phyloP scores from a whole-genome alignment of 2,113 vertebrate species.

The Microtus richardsoni region DNA sequence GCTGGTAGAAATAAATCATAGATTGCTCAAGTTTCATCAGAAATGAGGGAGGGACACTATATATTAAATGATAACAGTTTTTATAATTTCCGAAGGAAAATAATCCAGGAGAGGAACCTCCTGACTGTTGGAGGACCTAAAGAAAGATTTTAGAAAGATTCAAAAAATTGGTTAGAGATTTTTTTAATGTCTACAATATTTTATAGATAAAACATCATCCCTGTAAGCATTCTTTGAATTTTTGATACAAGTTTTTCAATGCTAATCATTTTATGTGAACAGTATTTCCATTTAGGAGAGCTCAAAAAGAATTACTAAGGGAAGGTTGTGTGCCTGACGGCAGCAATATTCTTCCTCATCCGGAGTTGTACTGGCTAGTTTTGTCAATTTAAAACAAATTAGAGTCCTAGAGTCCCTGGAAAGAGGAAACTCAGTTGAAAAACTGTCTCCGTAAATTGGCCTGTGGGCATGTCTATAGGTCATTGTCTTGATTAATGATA shows the following conservation, averaged over 20 bases:
- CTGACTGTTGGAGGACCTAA: slow-evolving; percentile 27
- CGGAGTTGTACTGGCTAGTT: background rate
- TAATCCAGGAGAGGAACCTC: background rate
- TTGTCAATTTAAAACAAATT: background rate
- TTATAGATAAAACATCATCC: slow-evolving; percentile 5
- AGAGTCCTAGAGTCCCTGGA: background rate
- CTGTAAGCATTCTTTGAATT: background rate
- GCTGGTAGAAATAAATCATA: slow-evolving; percentile 46
- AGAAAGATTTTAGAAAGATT: slow-evolving; percentile 48
- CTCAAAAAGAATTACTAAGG: background rate
- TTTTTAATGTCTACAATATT: slow-evolving; percentile 9
- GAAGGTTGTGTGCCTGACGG: background rate
- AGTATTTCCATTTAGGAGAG: slow-evolving; percentile 2
- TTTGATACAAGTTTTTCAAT: background rate
- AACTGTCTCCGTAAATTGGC: background rate
- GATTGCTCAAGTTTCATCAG: slow-evolving; percentile 39
- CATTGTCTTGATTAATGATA: background rate
- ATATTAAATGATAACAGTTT: slow-evolving; percentile 47
- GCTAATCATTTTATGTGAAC: slow-evolving; percentile 40
- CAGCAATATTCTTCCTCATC: background rate
- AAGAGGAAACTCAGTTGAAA: background rate
- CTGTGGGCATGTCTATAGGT: background rate
- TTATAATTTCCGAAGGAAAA: background rate
- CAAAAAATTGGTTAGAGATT: background rate
- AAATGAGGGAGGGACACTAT: slow-evolving; percentile 1